Percentiles rank a stretch among this genome's conserved stretches.
Evolutionary conservation across 2,888 invertebrate species (phyloP).

Genomic region (Apamea monoglypha): DNA sequence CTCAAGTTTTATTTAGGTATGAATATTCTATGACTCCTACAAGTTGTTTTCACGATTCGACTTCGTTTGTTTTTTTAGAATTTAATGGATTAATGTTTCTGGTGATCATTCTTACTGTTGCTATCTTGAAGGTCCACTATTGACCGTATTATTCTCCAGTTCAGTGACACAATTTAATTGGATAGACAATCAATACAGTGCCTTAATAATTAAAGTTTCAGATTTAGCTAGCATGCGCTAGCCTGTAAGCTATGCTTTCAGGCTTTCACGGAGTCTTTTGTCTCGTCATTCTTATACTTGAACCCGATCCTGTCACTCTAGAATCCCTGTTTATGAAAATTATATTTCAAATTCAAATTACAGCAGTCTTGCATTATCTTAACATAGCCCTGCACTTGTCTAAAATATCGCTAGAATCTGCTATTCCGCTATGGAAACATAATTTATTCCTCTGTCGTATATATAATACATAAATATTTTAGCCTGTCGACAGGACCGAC

Average conservation of each 20-base stretch:
- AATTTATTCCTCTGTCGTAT: constrained; percentile 48
- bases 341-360: constrained; percentile 6
- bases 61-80: constrained; percentile 35
- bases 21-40: constrained; percentile 52
- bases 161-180: constrained; percentile 15
- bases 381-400: background rate
- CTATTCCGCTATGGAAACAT: constrained; percentile 4
- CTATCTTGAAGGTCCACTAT: background rate
- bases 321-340: background rate
- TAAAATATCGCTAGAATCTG: background rate
- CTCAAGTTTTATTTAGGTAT: constrained; percentile 39
- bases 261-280: background rate
- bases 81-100: background rate
- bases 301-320: background rate
- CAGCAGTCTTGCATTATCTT: constrained; percentile 1
- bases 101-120: background rate
- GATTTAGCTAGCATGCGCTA: background rate
- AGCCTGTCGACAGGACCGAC: constrained; percentile 22
- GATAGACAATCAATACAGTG: constrained; percentile 23
- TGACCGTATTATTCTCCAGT: constrained; percentile 22
- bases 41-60: constrained; percentile 34
- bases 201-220: constrained; percentile 6
- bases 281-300: background rate
- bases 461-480: constrained; percentile 49
- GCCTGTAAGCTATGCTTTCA: background rate